Evolutionary conservation across 2,888 invertebrate genomes (phyloP), one percentile per base, ranked within the genome.

Genomic region (Aromia moschata): DNA sequence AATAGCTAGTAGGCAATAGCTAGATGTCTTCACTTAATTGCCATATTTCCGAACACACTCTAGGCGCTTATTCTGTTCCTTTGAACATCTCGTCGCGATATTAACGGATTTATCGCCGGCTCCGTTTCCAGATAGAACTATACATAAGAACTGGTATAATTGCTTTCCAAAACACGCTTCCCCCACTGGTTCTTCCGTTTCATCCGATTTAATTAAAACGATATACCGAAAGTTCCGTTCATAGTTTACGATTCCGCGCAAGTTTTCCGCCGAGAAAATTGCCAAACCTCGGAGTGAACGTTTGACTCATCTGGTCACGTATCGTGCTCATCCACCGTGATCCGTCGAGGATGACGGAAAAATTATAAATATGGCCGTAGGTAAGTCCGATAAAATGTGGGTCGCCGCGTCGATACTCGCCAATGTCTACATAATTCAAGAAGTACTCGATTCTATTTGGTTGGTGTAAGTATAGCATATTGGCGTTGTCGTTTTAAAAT

Each of bases 221-320:
- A 49, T 17, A 38, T 14, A 15, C 17, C n/a, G 25, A 30, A 38
- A 14, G 49, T 49, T 15, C 18, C 12, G 18, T 20, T n/a, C 20
- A 38, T 49, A 49, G 49, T 40, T 49, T 49, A 49, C 38, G 49
- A 36, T 36, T 38, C 36, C 25, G 17, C 10, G 20, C 25, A 43
- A 18, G 49, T 25, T 49, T 33, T 25, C 18, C 38, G 12, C 7
- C 14, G 10, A 15, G 49, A 49, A 33, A 47, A 47, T 38, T 25
- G 38, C 38, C 15, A 38, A 38, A 49, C 38, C 25, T 25, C 49
- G 9, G 36, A 18, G 45, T 53, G 25, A 58, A 58, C 38, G 45
- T 52, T 57, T 58, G 33, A 53, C 58, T 46, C 33, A 53, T 58
- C 58, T 41, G 33, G 53, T 58, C 58, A 58, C 58, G 58, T 58